Conservation (phyloP, 2,888 invertebrate genomes). For the Drosophila anomelani region DNA sequence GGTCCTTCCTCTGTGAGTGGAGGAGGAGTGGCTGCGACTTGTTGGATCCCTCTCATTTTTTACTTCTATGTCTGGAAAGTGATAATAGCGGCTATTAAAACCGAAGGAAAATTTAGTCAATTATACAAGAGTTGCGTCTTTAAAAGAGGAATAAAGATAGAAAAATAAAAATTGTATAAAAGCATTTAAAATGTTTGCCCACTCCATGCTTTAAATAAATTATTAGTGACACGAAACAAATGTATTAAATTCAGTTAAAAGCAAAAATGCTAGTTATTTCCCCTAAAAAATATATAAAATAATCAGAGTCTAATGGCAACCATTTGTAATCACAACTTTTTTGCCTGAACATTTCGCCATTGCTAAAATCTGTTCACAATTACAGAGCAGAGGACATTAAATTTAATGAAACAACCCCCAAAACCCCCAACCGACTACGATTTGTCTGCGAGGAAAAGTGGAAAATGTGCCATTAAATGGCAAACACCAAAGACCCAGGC, state of each 20-base stretch:
- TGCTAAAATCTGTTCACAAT: conserved; percentile 51
- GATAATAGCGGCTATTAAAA: conserved; percentile 10
- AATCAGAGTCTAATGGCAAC: background rate
- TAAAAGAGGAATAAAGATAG: background rate
- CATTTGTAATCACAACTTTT: conserved; percentile 5
- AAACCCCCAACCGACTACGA: conserved; percentile 45
- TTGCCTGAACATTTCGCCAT: conserved; percentile 9
- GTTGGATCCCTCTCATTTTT: conserved; percentile 15
- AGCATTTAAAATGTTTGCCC: no score
- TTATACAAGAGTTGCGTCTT: background rate
- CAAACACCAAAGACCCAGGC: conserved; percentile 55
- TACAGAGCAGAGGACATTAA: conserved; percentile 60
- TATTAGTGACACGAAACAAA: background rate
- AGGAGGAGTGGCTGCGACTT: conserved; percentile 23
- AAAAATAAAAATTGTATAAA: no score
- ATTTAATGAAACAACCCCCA: conserved; percentile 53
- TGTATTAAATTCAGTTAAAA: background rate
- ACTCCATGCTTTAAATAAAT: no score
- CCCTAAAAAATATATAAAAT: background rate
- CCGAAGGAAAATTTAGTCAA: background rate
- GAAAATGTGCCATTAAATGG: conserved; percentile 75
- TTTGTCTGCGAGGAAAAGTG: conserved; percentile 51
- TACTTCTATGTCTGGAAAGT: background rate
- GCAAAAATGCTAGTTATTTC: background rate
- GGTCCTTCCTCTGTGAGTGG: background rate